Percentiles rank a stretch among this genome's conserved stretches.
Evolutionary conservation across 1,140 invertebrate species (phyloP).

Genomic region (Octopus bimaculoides): DNA sequence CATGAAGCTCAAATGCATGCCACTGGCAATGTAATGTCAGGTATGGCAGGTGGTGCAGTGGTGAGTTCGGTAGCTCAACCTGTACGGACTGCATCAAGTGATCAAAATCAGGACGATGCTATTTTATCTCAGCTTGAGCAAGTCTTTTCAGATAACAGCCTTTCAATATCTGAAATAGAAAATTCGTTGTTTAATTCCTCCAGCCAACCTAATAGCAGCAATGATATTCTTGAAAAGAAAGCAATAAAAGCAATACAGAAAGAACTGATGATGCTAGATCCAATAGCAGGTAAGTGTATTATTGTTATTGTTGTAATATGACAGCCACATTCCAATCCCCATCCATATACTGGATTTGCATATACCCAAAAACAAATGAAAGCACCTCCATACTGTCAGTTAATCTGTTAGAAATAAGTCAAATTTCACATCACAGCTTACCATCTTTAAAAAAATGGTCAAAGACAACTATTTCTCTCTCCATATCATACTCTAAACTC

Average conservation of each 20-base stretch:
- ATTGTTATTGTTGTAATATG: too few relatives aligned
- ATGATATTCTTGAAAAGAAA: slow-evolving; percentile 70
- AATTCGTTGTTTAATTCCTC: neutral
- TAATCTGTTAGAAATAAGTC: too few relatives aligned
- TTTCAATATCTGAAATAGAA: slow-evolving; percentile 26
- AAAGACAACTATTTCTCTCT: too few relatives aligned
- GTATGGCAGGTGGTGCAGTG: slow-evolving; percentile 3
- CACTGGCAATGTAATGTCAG: neutral
- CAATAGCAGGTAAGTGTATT: slow-evolving; percentile 12
- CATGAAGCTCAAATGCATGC: slow-evolving; percentile 17
- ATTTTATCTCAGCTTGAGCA: slow-evolving; percentile 37
- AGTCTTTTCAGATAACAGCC: slow-evolving; percentile 31
- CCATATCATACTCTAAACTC: too few relatives aligned
- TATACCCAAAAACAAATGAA: too few relatives aligned
- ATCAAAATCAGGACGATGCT: slow-evolving; percentile 24
- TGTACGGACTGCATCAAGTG: neutral
- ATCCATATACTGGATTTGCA: too few relatives aligned
- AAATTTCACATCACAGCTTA: too few relatives aligned
- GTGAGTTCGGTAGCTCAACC: neutral
- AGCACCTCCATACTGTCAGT: too few relatives aligned
- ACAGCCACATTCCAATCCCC: too few relatives aligned
- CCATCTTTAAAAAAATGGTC: too few relatives aligned
- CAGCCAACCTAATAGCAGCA: neutral
- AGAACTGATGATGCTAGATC: slow-evolving; percentile 77
- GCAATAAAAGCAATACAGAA: slow-evolving; percentile 88